Base-by-base conservation (phyloP, 2,888 invertebrate genomes). In the Ischnura elegans region DNA sequence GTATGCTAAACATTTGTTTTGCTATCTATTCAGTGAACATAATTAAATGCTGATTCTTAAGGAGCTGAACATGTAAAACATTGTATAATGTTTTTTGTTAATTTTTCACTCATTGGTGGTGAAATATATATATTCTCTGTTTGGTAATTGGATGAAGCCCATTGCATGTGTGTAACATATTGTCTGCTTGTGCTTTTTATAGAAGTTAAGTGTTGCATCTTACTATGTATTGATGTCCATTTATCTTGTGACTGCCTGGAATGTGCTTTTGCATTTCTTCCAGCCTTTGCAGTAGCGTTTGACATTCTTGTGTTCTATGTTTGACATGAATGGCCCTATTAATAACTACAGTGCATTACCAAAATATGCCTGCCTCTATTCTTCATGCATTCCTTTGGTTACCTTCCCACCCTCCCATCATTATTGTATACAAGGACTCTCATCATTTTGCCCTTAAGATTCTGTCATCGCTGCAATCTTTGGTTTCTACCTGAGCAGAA, bases 261-360 rank as follows among this genome's bases (percentile, higher is more conserved):
- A 8, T 76, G 13, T 76, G 29, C 29, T 3, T 76, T 13, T 36
- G 76, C 76, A 76, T 76, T 76, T 36, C 76, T 76, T 8, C 8
- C 36, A 76, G 76, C 76, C n/a, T 76, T 13, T 76, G 76, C 76
- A 76, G 76, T 76, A 25, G 61, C 13, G 76, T 76, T 76, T 76
- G 76, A 36, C 36, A 76, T 36, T 36, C 10, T 8, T 36, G 29
- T 76, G 16, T 76, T 76, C 29, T 36, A 29, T 51, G 51, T 76
- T 36, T 76, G 76, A 76, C 13, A 36, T 76, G 76, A 25, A 10
- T 76, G 76, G 76, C 76, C 29, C 36, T 76, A 29, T 76, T 76
- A 76, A 76, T 29, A 13, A 36, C 36, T 36, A 36, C 76, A 76
- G 76, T 76, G 76, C 76, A 76, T 76, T 76, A 36, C 36, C n/a